Conservation (phyloP, 2,888 invertebrate species). For the Xanthostigma xanthostigma region DNA sequence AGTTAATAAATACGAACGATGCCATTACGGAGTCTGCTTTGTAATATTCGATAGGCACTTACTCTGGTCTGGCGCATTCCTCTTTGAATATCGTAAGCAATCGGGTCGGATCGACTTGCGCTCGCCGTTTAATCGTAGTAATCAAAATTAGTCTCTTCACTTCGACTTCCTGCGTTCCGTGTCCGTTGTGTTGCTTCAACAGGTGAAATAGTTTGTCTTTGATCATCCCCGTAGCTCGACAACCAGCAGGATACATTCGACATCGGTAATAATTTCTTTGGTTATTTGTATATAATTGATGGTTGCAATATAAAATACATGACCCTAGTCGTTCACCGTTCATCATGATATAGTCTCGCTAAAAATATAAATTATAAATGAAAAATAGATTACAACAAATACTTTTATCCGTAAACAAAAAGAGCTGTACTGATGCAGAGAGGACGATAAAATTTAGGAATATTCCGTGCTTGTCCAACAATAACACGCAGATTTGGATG, state of each 20-base stretch:
- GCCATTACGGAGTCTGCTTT: neutral
- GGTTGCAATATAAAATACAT: conserved; percentile 1
- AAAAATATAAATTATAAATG: neutral
- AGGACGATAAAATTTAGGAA: too few species aligned
- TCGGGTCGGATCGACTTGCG: conserved; percentile 3
- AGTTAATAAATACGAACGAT: too few species aligned
- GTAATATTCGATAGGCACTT: neutral
- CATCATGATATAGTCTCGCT: conserved; percentile 1
- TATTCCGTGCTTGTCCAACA: too few species aligned
- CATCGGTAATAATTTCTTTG: conserved; percentile 5
- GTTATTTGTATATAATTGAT: conserved; percentile 4
- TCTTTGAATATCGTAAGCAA: conserved; percentile 2
- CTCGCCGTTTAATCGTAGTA: conserved; percentile 1
- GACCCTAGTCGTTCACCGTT: conserved; percentile 5
- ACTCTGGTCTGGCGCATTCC: conserved; percentile 5
- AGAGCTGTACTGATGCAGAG: too few species aligned
- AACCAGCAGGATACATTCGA: conserved; percentile 1
- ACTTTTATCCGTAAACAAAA: too few species aligned
- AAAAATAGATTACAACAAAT: too few species aligned
- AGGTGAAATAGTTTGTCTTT: conserved; percentile 1
- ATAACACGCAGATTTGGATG: too few species aligned
- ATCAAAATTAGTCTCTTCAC: conserved; percentile 2
- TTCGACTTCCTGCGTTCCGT: conserved; percentile 5
- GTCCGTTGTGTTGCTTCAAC: conserved; percentile 1
- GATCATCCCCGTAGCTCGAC: conserved; percentile 3